Percentiles rank a stretch among this genome's conserved stretches.
phyloP scores from a whole-genome alignment of 2,888 invertebrate genomes.

The Eupithecia insigniata region DNA sequence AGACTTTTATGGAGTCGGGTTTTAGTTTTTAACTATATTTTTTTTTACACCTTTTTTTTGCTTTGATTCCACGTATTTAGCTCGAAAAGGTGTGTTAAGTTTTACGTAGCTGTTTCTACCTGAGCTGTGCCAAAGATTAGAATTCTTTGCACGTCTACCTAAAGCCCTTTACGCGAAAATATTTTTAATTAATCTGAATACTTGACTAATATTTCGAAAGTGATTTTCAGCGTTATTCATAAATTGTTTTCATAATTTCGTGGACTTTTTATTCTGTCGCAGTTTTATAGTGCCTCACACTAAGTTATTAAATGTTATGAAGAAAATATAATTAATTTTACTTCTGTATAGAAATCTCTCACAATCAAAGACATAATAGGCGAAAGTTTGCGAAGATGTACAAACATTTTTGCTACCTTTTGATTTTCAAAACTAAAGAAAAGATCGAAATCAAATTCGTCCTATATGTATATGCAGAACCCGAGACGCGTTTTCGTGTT shows the following conservation, averaged over 20 bases:
- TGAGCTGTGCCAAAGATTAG: conserved; percentile 46
- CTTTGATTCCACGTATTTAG: not conserved
- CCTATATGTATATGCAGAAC: too few relatives aligned
- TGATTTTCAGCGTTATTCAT: conserved; percentile 28
- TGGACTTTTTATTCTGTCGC: not conserved
- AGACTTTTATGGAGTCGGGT: too few relatives aligned
- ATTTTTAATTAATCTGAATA: conserved; percentile 62
- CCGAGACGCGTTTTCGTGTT: too few relatives aligned
- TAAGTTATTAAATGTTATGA: not conserved
- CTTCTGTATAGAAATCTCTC: not conserved
- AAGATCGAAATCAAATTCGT: too few relatives aligned
- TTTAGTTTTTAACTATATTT: too few relatives aligned
- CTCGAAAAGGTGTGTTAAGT: not conserved
- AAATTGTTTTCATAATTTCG: conserved; percentile 30
- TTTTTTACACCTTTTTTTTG: too few relatives aligned
- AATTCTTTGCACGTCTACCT: conserved; percentile 58
- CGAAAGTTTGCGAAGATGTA: too few relatives aligned
- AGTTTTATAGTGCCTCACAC: not conserved
- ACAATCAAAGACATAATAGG: too few relatives aligned
- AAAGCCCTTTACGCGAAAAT: conserved; percentile 54
- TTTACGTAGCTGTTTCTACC: conserved; percentile 2
- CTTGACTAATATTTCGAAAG: conserved; percentile 41
- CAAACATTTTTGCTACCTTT: too few relatives aligned
- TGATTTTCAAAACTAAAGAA: too few relatives aligned
- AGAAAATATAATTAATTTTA: not conserved